A percentile compares a stretch with the other conserved stretches of the same genome.
Evolutionary conservation across 2,797 vertebrate genomes (phyloP).

Genomic region (Fringilla coelebs): DNA sequence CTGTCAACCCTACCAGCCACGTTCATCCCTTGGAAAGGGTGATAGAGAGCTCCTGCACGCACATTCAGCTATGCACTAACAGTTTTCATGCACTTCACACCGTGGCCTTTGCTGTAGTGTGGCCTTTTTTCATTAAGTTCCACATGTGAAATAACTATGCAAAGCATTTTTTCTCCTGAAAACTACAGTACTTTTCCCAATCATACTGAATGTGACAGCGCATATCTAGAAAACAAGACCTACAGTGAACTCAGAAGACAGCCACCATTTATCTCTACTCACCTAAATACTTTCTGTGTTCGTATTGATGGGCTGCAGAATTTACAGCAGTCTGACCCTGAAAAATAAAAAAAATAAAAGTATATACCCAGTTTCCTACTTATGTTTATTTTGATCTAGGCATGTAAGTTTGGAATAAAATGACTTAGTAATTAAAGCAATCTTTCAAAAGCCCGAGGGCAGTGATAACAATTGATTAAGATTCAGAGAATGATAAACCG

Average conservation of each 20-base stretch:
- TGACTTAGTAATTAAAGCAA: not conserved
- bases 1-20: not conserved
- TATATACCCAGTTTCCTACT: not conserved
- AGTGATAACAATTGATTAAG: not conserved
- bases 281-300: not conserved
- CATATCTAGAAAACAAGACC: not conserved
- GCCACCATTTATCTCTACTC: not conserved
- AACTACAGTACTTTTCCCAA: not conserved
- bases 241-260: not conserved
- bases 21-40: fast-evolving
- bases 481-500: not conserved
- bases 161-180: not conserved
- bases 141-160: not conserved
- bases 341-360: not conserved
- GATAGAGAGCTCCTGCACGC: not conserved
- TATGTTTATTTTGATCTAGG: not conserved
- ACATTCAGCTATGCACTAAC: fast-evolving
- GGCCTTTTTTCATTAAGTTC: not conserved
- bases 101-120: not conserved
- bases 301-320: not conserved
- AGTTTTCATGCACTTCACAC: not conserved
- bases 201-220: not conserved
- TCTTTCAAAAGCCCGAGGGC: not conserved
- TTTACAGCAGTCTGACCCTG: not conserved
- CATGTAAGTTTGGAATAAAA: not conserved